phyloP scores from a whole-genome alignment of 2,888 invertebrate species.

The Habroteleia sp. region DNA sequence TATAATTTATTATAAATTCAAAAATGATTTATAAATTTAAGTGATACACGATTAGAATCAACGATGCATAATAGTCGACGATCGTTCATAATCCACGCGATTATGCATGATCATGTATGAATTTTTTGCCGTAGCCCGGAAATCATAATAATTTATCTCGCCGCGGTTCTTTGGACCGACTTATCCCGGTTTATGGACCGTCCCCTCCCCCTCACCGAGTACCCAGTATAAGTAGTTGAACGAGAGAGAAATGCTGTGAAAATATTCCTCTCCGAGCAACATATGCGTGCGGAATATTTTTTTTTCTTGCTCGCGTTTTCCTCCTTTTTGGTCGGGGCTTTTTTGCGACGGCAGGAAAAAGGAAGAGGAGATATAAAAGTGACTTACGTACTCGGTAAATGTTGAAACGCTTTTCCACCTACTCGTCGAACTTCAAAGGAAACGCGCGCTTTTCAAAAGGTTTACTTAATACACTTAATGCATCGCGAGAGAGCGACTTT shows the following conservation, averaged over 20 bases:
- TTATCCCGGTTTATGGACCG: conserved; percentile 47
- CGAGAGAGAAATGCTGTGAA: conserved; percentile 53
- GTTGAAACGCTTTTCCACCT: conserved; percentile 57
- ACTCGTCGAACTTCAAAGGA: conserved; percentile 54
- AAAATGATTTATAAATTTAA: conserved; percentile 3
- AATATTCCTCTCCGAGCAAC: conserved; percentile 51
- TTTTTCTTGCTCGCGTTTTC: conserved; percentile 17
- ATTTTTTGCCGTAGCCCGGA: conserved; percentile 33
- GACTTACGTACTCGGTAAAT: conserved; percentile 55
- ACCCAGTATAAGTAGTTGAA: conserved; percentile 49
- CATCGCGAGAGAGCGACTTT: conserved; percentile 46
- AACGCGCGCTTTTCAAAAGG: conserved; percentile 49
- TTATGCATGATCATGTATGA: conserved; percentile 52
- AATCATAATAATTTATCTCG: conserved; percentile 54
- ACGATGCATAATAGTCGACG: conserved; percentile 22
- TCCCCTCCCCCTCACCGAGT: conserved; percentile 7
- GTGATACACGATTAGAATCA: conserved; percentile 19
- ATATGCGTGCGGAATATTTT: conserved; percentile 49
- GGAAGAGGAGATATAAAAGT: conserved; percentile 52
- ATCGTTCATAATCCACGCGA: conserved; percentile 47
- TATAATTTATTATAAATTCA: no score
- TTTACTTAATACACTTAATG: conserved; percentile 58
- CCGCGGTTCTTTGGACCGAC: conserved; percentile 43
- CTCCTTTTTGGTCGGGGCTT: conserved; percentile 28
- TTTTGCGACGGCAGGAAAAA: conserved; percentile 36